These are phyloP conservation scores for Phyllostomus hastatus DNA, from an alignment of 2,113 vertebrate species.

Conservation along the genomic window DNA sequence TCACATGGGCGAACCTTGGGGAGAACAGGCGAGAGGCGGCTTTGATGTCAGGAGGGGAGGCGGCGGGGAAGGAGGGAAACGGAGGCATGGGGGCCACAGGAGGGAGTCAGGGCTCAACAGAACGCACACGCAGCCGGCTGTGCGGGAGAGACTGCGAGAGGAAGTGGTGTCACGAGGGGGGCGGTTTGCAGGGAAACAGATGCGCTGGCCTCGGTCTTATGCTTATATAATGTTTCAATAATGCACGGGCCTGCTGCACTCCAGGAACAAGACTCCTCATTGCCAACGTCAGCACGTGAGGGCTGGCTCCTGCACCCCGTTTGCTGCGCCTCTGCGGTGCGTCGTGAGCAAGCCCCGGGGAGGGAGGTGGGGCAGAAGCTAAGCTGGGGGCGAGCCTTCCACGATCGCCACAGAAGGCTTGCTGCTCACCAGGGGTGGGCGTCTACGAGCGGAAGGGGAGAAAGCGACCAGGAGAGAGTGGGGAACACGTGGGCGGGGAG, in stretches of 20 bases:
- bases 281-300: neutral
- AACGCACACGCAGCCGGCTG: neutral
- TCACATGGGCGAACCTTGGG: neutral
- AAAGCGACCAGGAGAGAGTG: neutral
- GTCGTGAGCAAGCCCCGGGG: neutral
- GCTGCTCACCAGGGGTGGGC: neutral
- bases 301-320: accelerated
- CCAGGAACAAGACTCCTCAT: neutral
- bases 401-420: neutral
- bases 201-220: neutral
- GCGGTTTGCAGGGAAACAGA: neutral
- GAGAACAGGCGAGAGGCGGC: accelerated
- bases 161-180: neutral
- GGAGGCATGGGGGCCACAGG: no score
- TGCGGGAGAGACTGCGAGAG: neutral
- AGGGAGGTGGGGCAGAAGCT: neutral
- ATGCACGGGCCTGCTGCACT: neutral
- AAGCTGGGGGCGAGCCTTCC: neutral
- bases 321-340: neutral
- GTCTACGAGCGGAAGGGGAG: neutral
- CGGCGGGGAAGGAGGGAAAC: neutral
- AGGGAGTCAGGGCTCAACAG: neutral
- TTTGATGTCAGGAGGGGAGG: neutral
- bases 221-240: neutral
- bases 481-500: no score